Evolutionary conservation across 2,797 vertebrate genomes (phyloP).

Genomic region (Lithobates sylvaticus): DNA sequence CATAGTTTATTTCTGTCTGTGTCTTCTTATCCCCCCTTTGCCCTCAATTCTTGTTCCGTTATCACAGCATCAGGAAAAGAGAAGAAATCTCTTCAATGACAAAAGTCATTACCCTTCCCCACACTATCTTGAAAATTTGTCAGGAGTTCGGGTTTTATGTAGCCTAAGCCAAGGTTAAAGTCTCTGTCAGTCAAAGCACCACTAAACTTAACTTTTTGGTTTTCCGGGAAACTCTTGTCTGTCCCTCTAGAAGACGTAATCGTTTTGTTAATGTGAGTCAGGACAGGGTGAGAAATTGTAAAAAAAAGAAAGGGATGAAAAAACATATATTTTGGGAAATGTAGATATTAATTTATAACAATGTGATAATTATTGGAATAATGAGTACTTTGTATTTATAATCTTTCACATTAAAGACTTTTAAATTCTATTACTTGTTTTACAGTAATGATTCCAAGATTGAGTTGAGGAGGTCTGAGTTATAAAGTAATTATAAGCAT

Average conservation of each 20-base stretch:
- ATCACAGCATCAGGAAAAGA: no score
- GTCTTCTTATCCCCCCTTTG: no score
- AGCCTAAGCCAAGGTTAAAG: neutral
- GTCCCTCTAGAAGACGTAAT: neutral
- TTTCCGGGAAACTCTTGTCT: neutral
- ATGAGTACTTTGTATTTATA: constrained; percentile 28
- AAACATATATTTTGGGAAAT: constrained; percentile 28
- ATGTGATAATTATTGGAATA: constrained; percentile 35
- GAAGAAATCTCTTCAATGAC: no score
- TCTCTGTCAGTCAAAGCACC: neutral
- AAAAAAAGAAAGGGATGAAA: neutral
- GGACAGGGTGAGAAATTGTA: neutral
- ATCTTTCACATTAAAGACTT: constrained; percentile 42
- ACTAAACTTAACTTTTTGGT: neutral
- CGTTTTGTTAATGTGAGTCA: neutral
- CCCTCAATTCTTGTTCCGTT: no score
- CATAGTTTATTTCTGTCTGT: no score
- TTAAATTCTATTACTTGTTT: constrained; percentile 47
- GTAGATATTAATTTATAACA: constrained; percentile 26
- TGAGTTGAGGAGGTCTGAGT: constrained; percentile 53
- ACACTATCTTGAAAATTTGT: no score
- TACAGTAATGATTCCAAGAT: constrained; percentile 46
- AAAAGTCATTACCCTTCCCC: no score
- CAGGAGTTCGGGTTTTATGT: neutral
- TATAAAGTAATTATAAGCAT: constrained; percentile 55